Percentiles rank a stretch among this genome's conserved stretches.
These are phyloP conservation scores for Pyralis farinalis DNA, from an alignment of 2,888 invertebrate species.

Conservation along the genomic window DNA sequence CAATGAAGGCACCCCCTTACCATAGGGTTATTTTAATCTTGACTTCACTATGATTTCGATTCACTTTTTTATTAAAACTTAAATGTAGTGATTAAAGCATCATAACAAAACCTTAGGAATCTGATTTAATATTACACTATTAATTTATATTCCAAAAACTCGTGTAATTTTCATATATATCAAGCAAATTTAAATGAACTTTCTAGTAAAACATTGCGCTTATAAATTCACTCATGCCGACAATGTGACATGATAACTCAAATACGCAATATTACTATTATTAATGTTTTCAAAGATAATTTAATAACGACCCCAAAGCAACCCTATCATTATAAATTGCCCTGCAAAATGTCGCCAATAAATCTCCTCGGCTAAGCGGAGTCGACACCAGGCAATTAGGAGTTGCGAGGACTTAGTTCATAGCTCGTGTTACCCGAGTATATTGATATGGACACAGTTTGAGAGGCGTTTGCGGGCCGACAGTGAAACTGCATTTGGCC, in stretches of 20 bases:
- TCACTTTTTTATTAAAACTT: no score
- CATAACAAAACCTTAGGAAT: no score
- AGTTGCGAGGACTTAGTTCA: conserved; percentile 46
- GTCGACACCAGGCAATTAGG: conserved; percentile 57
- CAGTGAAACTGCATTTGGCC: conserved; percentile 69
- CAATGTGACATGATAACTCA: background rate
- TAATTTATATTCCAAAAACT: no score
- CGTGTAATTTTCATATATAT: no score
- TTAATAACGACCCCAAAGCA: conserved; percentile 9
- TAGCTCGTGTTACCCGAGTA: conserved; percentile 37
- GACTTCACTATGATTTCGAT: no score
- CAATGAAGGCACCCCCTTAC: no score
- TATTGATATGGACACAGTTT: conserved; percentile 23
- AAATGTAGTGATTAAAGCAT: no score
- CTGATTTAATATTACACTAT: no score
- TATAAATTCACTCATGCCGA: no score
- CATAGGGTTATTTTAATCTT: no score
- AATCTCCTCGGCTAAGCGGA: conserved; percentile 49
- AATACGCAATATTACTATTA: background rate
- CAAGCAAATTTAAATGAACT: no score
- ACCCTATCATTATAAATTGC: conserved; percentile 31
- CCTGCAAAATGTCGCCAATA: conserved; percentile 45
- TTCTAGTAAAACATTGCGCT: no score
- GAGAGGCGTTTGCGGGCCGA: conserved; percentile 42
- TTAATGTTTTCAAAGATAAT: conserved; percentile 1